Base-by-base conservation (phyloP, 2,888 invertebrate genomes). In the Leucoma salicis region DNA sequence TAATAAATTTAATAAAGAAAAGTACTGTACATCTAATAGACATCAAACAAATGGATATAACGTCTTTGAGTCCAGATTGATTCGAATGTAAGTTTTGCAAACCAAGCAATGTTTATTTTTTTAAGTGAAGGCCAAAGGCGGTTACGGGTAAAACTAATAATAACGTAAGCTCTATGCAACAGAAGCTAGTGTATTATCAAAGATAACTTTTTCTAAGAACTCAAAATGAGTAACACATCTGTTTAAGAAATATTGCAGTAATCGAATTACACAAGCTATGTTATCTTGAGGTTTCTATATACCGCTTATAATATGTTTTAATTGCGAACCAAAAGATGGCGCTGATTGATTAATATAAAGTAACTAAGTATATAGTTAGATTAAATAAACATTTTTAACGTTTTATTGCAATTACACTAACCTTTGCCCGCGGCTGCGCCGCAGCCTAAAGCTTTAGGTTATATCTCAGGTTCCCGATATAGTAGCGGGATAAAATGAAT, bases 151-250 rank as follows among this genome's bases (percentile, higher is more conserved):
- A 21, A 34, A 42, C 33, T 34, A 39, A 46, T 34, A 35, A 29
- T 33, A 49, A 37, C 33, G 48, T 25, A 18, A 35, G 39, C 21
- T 52, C 29, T 38, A 14, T 58, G 42, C 41, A 54, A 49, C 39
- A 39, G 14, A 33, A 54, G 35, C 42, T 12, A 31, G 12, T 53
- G 36, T 34, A 44, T 42, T 39, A 39, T 31, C 21, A 34, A 44
- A 31, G 47, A 53, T 55, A 58, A 43, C 36, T 32, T 49, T 53
- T 60, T 46, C 53, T 63, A 21, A 35, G 51, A 57, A 63, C 21
- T 33, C 25, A 35, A 47, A 53, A 42, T 49, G 45, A 54, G 39
- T 49, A 48, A 51, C 31, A 51, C 35, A 56, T 55, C 64, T 51
- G 49, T 51, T 57, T 42, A 37, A 39, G 39, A 43, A 46, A 46